Percentiles rank a stretch among this genome's conserved stretches.
Conservation (phyloP, 2,797 vertebrate species). For the Phalloptychus januarius region DNA sequence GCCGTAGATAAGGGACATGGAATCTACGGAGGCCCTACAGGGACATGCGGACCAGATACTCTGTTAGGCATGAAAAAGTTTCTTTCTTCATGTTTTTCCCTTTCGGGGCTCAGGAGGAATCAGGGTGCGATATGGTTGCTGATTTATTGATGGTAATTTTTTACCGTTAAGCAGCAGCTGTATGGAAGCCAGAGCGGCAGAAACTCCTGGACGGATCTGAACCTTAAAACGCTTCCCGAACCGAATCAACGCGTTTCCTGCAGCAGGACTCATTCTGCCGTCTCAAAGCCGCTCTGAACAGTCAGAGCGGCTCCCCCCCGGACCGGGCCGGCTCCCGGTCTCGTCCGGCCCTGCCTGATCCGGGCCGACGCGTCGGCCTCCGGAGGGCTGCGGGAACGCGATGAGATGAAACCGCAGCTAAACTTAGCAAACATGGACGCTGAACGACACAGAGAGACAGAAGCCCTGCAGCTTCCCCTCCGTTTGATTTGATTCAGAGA, state of each 20-base stretch:
- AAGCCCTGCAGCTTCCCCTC: slow-evolving; percentile 31
- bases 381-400: background rate
- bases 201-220: no score
- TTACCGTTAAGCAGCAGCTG: no score
- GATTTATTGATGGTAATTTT: no score
- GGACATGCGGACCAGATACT: no score
- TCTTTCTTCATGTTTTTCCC: no score
- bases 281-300: background rate
- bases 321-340: background rate
- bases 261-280: background rate
- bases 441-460: slow-evolving; percentile 26
- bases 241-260: background rate
- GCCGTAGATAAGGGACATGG: background rate
- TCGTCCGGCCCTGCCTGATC: slow-evolving; percentile 24
- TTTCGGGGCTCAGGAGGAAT: no score
- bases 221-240: background rate
- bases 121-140: no score
- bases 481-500: slow-evolving; percentile 48
- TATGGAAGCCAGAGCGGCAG: no score
- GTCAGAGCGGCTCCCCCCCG: background rate
- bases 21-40: no score
- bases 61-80: no score
- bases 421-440: slow-evolving; percentile 40
- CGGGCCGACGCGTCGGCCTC: slow-evolving; percentile 26
- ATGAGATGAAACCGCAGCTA: slow-evolving; percentile 33